Percentiles rank a stretch among this genome's conserved stretches.
Evolutionary conservation across 2,888 invertebrate species (phyloP).

Genomic region (Acleris laterana): DNA sequence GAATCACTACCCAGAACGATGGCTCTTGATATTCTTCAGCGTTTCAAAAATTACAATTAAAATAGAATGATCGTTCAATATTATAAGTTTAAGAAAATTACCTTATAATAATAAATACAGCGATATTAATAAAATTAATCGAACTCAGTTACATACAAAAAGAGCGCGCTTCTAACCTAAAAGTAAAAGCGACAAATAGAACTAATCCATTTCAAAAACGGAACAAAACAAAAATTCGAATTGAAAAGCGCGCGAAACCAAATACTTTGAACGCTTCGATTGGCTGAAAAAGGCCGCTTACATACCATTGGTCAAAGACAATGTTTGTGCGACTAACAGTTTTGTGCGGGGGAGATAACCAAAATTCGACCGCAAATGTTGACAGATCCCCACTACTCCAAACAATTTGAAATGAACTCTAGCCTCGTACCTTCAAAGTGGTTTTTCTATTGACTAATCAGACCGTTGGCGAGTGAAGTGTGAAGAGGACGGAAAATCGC

Average conservation of each 20-base stretch:
- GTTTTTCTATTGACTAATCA: slow-evolving; percentile 35
- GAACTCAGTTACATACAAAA: neutral
- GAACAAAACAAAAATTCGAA: slow-evolving; percentile 58
- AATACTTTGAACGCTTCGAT: slow-evolving; percentile 63
- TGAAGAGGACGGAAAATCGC: slow-evolving; percentile 61
- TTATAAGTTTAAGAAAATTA: too few relatives aligned
- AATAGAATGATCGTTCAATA: too few relatives aligned
- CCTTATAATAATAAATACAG: neutral
- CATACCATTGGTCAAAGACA: slow-evolving; percentile 83
- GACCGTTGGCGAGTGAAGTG: slow-evolving; percentile 49
- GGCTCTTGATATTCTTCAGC: too few relatives aligned
- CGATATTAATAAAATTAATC: too few relatives aligned
- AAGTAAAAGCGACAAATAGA: slow-evolving; percentile 8
- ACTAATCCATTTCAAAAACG: slow-evolving; percentile 44
- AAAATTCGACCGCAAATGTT: slow-evolving; percentile 77
- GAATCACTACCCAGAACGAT: too few relatives aligned
- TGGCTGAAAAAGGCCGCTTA: slow-evolving; percentile 73
- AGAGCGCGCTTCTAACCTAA: slow-evolving; percentile 2
- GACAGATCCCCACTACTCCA: slow-evolving; percentile 59
- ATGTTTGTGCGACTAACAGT: slow-evolving; percentile 76
- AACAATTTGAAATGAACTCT: slow-evolving; percentile 47
- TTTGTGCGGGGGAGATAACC: slow-evolving; percentile 79
- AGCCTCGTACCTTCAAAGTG: slow-evolving; percentile 41
- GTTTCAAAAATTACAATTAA: too few relatives aligned
- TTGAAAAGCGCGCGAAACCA: slow-evolving; percentile 61